Conservation (phyloP, 2,888 invertebrate genomes). For the Leucophenga maculata region DNA sequence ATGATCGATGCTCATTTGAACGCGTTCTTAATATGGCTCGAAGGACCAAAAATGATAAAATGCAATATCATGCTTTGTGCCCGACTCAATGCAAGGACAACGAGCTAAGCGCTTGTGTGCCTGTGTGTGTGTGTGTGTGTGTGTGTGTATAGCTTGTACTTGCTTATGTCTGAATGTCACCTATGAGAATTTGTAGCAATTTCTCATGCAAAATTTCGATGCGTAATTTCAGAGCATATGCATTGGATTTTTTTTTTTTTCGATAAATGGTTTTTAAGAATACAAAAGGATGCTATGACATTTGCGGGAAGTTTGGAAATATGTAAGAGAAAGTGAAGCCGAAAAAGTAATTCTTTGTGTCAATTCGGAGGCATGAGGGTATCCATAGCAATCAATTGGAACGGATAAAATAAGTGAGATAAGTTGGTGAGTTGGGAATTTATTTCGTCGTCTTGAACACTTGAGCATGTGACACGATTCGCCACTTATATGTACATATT, state of each 20-base stretch:
- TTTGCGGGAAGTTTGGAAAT: not conserved
- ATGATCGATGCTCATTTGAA: conserved; percentile 51
- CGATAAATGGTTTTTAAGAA: not conserved
- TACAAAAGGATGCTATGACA: not conserved
- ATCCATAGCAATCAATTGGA: too few relatives aligned
- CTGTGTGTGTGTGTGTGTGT: too few relatives aligned
- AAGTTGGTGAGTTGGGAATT: too few relatives aligned
- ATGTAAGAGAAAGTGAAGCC: too few relatives aligned
- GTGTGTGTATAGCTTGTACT: not conserved
- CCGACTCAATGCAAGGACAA: too few relatives aligned
- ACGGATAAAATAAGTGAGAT: too few relatives aligned
- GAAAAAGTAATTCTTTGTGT: too few relatives aligned
- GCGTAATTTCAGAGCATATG: not conserved
- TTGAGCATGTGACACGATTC: too few relatives aligned
- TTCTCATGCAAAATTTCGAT: not conserved
- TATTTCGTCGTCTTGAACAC: too few relatives aligned
- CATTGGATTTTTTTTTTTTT: not conserved
- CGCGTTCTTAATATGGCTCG: conserved; percentile 50
- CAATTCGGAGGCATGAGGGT: too few relatives aligned
- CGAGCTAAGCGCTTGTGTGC: too few relatives aligned
- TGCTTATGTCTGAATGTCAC: not conserved
- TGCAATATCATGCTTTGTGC: conserved; percentile 38
- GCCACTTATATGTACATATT: too few relatives aligned
- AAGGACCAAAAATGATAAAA: conserved; percentile 51
- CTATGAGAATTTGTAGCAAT: conserved; percentile 9